These are phyloP conservation scores for Epizoanthus illoricatus DNA, from an alignment of 92 coral and sea anemone genomes.

Conservation along the genomic window DNA sequence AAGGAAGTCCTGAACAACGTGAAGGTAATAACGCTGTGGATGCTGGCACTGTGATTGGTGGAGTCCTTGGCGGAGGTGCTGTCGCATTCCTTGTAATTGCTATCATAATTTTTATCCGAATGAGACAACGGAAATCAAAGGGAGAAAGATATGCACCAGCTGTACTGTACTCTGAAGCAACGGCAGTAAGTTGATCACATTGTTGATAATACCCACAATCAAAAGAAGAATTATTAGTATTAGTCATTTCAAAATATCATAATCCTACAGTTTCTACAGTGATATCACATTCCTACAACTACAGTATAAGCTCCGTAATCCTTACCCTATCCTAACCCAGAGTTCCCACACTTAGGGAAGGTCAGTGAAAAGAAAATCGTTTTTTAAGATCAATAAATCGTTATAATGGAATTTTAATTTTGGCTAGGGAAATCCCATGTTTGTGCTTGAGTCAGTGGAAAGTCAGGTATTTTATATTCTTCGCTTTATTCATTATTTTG, in stretches of 20 bases:
- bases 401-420: too few species aligned
- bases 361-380: too few species aligned
- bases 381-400: too few species aligned
- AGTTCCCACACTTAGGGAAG: too few species aligned
- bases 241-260: neutral
- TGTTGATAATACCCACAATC: neutral
- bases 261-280: neutral
- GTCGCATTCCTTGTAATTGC: constrained; percentile 46
- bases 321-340: too few species aligned
- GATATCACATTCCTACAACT: too few species aligned
- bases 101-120: neutral
- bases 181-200: neutral
- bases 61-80: constrained; percentile 52
- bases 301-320: too few species aligned
- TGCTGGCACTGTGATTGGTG: constrained; percentile 52
- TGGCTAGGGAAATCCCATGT: neutral
- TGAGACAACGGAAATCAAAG: constrained; percentile 2
- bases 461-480: neutral
- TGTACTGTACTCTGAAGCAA: constrained; percentile 23
- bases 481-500: too few species aligned
- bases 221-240: neutral
- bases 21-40: constrained; percentile 13
- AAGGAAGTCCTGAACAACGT: constrained; percentile 13
- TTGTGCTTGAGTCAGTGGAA: neutral
- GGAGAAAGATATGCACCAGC: constrained; percentile 1